These are phyloP conservation scores for Mesocentrotus franciscanus DNA, from an alignment of 53 echinoderm and acorn worm genomes.

Conservation along the genomic window DNA sequence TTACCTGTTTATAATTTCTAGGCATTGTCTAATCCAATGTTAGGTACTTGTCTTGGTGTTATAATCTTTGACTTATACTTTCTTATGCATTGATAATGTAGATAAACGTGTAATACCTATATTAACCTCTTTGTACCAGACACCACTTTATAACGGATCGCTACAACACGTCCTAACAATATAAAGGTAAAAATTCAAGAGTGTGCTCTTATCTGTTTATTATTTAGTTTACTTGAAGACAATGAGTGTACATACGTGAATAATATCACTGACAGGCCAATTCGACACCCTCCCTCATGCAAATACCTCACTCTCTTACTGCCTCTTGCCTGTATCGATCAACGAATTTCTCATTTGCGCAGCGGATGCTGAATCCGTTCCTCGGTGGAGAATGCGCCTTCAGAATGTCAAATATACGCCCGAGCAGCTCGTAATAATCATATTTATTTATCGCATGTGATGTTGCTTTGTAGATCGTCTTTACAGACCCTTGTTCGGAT, in stretches of 20 bases:
- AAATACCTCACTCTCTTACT: slow-evolving; percentile 18
- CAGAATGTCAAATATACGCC: neutral
- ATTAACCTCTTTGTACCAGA: neutral
- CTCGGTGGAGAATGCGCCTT: neutral
- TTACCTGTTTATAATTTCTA: neutral
- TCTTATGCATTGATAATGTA: neutral
- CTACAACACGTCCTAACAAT: neutral
- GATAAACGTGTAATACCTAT: neutral
- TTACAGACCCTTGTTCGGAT: neutral
- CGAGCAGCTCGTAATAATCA: neutral
- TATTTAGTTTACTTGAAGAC: neutral
- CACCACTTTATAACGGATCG: neutral
- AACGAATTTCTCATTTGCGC: neutral
- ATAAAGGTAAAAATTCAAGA: neutral
- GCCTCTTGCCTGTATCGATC: slow-evolving; percentile 3
- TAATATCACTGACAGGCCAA: neutral
- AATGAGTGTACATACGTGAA: neutral
- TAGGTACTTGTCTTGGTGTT: neutral
- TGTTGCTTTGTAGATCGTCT: neutral
- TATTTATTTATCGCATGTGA: slow-evolving; percentile 25
- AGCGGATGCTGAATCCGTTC: neutral
- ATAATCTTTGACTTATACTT: neutral
- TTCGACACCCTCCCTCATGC: neutral
- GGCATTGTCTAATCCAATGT: neutral
- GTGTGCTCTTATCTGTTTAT: neutral